Base-by-base conservation (phyloP, 2,113 vertebrate genomes). In the Erythrocercus mccallii region DNA sequence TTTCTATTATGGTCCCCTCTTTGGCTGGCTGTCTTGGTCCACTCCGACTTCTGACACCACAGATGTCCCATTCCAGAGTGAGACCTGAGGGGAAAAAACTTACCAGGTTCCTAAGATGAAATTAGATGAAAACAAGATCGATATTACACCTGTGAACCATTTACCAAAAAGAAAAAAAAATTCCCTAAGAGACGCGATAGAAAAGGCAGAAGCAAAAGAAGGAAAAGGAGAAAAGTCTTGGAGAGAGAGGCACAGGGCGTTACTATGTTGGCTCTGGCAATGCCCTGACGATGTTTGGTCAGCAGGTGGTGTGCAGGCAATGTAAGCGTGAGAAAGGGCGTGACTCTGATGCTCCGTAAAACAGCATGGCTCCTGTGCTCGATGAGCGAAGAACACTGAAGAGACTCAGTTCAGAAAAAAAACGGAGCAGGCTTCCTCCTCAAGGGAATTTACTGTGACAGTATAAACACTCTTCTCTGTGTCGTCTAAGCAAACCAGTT, bases 321-420 rank as follows among this genome's bases (percentile, higher is more conserved):
- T 38, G 24, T 5, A 24, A 60, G 35, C 4, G 2, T 37, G 58
- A 27, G 18, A 35, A 27, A 60, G 58, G 24, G 23, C 7, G 15
- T 27, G 58, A 60, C 58, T 35, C 22, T 60, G 6, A 60, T 28
- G 25, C 27, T 10, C 38, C 14, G 38, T 62, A 21, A 62, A 62
- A n/a, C 30, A 42, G 16, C 2, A 0, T 11, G 37, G 37, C 48
- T 71, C 48, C 35, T 3, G 3, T 1, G 2, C 15, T 40, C 8
- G 8, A 14, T 33, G 15, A 53, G 10, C 12, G 4, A 0, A 2
- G 40, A 45, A 51, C 37, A 23, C 19, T 7, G 38, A 53, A 37
- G 15, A 35, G 15, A 11, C 8, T 53, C 11, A 1, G 10, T 23
- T 44, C 48, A 65, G 20, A 53, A 53, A 35, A 24, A 9, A 44